phyloP scores from a whole-genome alignment of 2,888 invertebrate genomes.

The Willowsia nigromaculata region DNA sequence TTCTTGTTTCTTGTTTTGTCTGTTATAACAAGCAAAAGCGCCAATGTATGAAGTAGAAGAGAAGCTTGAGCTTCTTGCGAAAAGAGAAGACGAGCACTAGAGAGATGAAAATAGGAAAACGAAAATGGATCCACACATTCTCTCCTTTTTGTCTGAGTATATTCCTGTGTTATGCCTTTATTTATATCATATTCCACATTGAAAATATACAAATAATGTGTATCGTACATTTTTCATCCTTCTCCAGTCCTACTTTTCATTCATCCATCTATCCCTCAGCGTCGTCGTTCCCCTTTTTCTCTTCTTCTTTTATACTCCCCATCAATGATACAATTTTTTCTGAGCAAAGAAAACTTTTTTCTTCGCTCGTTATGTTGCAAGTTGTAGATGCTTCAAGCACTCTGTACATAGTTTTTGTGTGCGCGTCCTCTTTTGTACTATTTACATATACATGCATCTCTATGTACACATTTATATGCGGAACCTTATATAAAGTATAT shows the following conservation, averaged over 20 bases:
- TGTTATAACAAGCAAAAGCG: too few relatives aligned
- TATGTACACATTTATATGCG: neutral
- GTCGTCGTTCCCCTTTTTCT: constrained; percentile 23
- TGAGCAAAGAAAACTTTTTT: constrained; percentile 14
- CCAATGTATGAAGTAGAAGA: neutral
- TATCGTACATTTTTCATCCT: neutral
- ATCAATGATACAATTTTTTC: constrained; percentile 30
- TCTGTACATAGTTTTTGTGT: neutral
- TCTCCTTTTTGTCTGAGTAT: neutral
- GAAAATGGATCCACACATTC: constrained; percentile 41
- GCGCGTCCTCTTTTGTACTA: constrained; percentile 5
- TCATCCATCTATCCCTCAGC: constrained; percentile 40
- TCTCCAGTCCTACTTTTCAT: constrained; percentile 42
- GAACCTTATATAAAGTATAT: neutral
- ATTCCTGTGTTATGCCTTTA: too few relatives aligned
- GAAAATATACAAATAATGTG: neutral
- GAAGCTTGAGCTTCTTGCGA: neutral
- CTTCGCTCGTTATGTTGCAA: neutral
- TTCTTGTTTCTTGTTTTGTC: neutral
- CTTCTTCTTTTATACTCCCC: neutral
- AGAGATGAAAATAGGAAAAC: constrained; percentile 50
- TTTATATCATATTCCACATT: neutral
- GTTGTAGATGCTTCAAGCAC: constrained; percentile 37
- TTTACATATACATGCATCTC: neutral
- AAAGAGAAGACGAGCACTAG: neutral